Percentiles rank a stretch among this genome's conserved stretches.
Evolutionary conservation across 1,140 invertebrate species (phyloP).

Genomic region (Neomicropteryx cornuta): DNA sequence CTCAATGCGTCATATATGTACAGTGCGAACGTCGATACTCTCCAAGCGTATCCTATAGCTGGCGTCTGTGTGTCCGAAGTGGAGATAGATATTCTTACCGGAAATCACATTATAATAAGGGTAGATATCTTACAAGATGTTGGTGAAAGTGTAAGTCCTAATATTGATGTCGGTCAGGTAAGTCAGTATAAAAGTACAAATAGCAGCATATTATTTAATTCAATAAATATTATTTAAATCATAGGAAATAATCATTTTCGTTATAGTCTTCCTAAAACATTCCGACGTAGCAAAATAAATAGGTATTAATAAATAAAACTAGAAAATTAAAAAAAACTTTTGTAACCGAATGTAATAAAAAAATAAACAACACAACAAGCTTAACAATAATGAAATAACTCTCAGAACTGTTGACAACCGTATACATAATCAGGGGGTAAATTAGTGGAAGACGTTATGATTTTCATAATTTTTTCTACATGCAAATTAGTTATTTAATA

Average conservation of each 20-base stretch:
- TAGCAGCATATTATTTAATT: not conserved
- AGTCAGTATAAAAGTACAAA: slow-evolving; percentile 3
- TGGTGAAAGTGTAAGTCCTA: slow-evolving; percentile 63
- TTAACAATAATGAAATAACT: too few relatives aligned
- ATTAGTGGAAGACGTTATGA: too few relatives aligned
- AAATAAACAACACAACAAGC: too few relatives aligned
- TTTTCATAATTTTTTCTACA: too few relatives aligned
- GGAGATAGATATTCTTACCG: slow-evolving; percentile 73
- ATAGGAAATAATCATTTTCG: not conserved
- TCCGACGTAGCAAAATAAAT: not conserved
- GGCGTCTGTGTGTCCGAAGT: slow-evolving; percentile 53
- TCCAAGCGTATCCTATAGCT: slow-evolving; percentile 49
- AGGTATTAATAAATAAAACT: not conserved
- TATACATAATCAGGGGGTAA: too few relatives aligned
- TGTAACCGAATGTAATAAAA: too few relatives aligned
- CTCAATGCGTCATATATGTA: slow-evolving; percentile 54
- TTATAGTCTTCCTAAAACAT: not conserved
- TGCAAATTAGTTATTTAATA: too few relatives aligned
- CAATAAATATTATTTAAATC: slow-evolving; percentile 1
- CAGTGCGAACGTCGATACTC: slow-evolving; percentile 31
- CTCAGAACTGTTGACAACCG: too few relatives aligned
- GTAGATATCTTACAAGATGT: slow-evolving; percentile 71
- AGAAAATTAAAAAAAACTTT: not conserved
- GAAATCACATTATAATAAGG: slow-evolving; percentile 53
- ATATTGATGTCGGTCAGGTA: slow-evolving; percentile 74